phyloP scores from a whole-genome alignment of 2,888 invertebrate species.

The Agrotis puta region DNA sequence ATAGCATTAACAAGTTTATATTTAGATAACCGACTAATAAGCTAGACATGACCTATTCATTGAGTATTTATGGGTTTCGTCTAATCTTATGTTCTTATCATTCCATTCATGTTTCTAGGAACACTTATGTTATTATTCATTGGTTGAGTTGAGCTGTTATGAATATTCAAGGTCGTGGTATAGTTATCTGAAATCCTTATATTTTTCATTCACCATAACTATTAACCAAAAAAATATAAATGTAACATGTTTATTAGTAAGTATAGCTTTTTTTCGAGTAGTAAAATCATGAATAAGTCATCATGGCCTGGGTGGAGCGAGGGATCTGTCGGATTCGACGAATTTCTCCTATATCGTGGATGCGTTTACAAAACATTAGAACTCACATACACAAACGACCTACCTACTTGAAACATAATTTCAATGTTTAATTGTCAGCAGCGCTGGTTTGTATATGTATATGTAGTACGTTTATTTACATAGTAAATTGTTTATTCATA shows the following conservation, averaged over 20 bases:
- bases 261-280: no score
- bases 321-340: no score
- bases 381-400: no score
- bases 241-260: no score
- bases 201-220: not conserved
- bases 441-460: not conserved
- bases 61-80: not conserved
- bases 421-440: not conserved
- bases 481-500: constrained; percentile 18
- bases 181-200: no score
- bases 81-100: constrained; percentile 9
- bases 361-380: no score
- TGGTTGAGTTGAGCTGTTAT: not conserved
- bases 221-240: no score
- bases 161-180: not conserved
- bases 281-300: no score
- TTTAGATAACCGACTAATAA: not conserved
- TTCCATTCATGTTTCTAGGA: constrained; percentile 10
- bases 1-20: not conserved
- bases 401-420: not conserved
- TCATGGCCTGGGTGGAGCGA: no score
- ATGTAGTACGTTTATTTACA: not conserved
- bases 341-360: no score
- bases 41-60: not conserved
- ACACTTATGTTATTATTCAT: not conserved